phyloP scores from a whole-genome alignment of 2,888 invertebrate species.

The Polymixis flavicincta region DNA sequence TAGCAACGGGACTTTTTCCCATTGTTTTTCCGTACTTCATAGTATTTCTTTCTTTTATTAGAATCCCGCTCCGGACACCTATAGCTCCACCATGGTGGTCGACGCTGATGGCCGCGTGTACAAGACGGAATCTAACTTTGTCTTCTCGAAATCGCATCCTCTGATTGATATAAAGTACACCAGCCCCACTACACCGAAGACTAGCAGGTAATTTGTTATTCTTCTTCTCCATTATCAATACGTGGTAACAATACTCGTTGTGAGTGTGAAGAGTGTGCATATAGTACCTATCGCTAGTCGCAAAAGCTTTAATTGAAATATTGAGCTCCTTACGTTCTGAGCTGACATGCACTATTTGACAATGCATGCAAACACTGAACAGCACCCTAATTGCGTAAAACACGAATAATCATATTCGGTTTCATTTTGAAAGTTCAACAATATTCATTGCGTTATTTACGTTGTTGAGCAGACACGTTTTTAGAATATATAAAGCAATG shows the following conservation, averaged over 20 bases:
- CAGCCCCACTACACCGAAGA: neutral
- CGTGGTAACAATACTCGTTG: neutral
- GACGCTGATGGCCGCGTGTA: conserved; percentile 13
- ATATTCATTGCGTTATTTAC: no score
- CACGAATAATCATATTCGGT: no score
- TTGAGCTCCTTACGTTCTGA: neutral
- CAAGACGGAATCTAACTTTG: neutral
- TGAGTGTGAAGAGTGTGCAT: neutral
- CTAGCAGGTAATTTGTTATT: conserved; percentile 8
- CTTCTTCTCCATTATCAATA: neutral
- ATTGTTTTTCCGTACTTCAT: neutral
- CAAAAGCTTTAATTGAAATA: neutral
- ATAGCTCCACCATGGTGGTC: neutral
- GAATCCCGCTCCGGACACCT: conserved; percentile 15
- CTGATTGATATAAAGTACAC: conserved; percentile 6
- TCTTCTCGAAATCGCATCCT: conserved; percentile 13
- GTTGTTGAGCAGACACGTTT: no score
- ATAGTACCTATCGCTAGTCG: neutral
- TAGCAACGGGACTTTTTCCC: no score
- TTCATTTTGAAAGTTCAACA: no score
- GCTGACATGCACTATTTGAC: no score
- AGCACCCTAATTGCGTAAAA: no score
- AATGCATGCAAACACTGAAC: no score
- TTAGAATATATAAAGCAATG: no score
- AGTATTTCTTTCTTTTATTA: neutral